These are phyloP conservation scores for Euwallacea similis DNA, from an alignment of 1,140 invertebrate genomes.

Conservation along the genomic window DNA sequence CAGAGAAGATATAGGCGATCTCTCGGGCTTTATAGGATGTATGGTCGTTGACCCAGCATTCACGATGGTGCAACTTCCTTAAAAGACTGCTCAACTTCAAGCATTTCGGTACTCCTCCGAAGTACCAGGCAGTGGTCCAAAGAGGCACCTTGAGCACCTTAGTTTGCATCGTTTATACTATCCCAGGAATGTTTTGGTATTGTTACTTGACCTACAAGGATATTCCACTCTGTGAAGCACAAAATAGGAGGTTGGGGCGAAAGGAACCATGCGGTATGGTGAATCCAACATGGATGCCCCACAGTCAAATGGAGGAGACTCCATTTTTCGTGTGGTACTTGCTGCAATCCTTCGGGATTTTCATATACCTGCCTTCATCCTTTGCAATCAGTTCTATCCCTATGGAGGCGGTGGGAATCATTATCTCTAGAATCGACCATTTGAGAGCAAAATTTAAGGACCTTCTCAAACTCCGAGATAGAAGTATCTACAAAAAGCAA, in stretches of 20 bases:
- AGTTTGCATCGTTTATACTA: slow-evolving; percentile 7
- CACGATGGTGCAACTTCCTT: slow-evolving; percentile 20
- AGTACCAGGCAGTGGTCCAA: slow-evolving; percentile 19
- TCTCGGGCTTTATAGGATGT: slow-evolving; percentile 23
- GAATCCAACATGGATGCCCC: slow-evolving; percentile 30
- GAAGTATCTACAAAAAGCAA: not conserved
- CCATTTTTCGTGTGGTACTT: slow-evolving; percentile 1
- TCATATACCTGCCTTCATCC: slow-evolving; percentile 14
- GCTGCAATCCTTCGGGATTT: slow-evolving; percentile 19
- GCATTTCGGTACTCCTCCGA: slow-evolving; percentile 22
- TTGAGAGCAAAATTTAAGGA: slow-evolving; percentile 13
- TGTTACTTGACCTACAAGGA: slow-evolving; percentile 16
- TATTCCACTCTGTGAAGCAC: slow-evolving; percentile 13
- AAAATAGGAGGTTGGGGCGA: slow-evolving; percentile 3
- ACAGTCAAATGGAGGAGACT: not conserved
- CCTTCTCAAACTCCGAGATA: slow-evolving; percentile 1
- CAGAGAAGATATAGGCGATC: slow-evolving; percentile 30
- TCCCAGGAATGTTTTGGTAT: slow-evolving; percentile 30
- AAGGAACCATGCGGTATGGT: slow-evolving; percentile 28
- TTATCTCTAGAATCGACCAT: slow-evolving; percentile 21
- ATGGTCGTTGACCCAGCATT: slow-evolving; percentile 9
- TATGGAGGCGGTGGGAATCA: slow-evolving; percentile 27
- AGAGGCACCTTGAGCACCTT: slow-evolving; percentile 19
- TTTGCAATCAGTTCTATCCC: slow-evolving; percentile 11
- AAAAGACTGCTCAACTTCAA: slow-evolving; percentile 13